Evolutionary conservation across 2,113 vertebrate genomes (phyloP), one percentile per base, ranked within the genome.

Genomic region (Glaucidium brasilianum): DNA sequence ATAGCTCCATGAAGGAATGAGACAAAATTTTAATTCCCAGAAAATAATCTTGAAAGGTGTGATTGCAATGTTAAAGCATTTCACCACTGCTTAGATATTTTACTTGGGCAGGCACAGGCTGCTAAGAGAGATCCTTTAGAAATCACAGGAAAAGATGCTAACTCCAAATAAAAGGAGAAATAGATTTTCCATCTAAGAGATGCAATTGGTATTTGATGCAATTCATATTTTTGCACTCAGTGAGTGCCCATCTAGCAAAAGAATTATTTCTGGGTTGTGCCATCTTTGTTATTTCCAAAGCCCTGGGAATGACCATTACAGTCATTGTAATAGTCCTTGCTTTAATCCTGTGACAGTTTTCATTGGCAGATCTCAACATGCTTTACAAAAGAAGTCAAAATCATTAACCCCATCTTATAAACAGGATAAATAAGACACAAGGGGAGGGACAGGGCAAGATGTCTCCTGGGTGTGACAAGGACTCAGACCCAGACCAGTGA

Each of bases 341-440:
- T 52, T 85, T 77, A 68, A 85, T 93, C 64, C 74, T 90, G 67
- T 66, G 63, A 63, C 69, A 89, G 64, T 93, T 91, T 95, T 94
- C 49, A 34, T 56, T 92, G 92, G 63, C 88, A 94, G 32, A 45
- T 41, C 68, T 86, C 85, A 88, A 67, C 6, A 2, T 80, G 45
- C 23, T 93, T 82, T 84, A 81, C 72, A 91, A 84, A 71, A 90
- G 60, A 86, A 95, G 88, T 90, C 82, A 90, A 90, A 74, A 88
- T 84, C 73, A 55, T 94, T 95, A 94, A 81, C 62, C 77, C 30
- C 2, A 3, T 78, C 83, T 94, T 64, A 78, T 41, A 91, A 88
- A 94, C 49, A 68, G 72, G 76, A 89, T 64, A 84, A 94, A 79
- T 75, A 75, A 72, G 66, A 58, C 69, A 85, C 13, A 58, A 64